Evolutionary conservation across 2,888 invertebrate genomes (phyloP).

Genomic region (Synanthedon tipuliformis): DNA sequence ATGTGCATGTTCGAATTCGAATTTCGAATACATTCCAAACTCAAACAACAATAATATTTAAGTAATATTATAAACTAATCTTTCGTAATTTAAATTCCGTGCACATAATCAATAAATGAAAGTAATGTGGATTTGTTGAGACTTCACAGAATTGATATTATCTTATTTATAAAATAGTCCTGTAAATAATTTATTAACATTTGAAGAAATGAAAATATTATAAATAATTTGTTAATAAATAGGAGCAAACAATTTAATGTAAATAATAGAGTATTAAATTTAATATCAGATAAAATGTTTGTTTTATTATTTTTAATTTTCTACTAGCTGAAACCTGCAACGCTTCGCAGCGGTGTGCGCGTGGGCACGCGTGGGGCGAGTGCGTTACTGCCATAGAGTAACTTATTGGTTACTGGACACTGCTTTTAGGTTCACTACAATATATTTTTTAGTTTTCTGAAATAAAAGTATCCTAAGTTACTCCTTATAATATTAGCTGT

Average conservation of each 20-base stretch:
- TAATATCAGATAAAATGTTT: constrained; percentile 57
- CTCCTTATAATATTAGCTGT: too few species aligned
- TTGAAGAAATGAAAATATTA: constrained; percentile 60
- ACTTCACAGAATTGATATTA: constrained; percentile 67
- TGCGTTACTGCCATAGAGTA: too few species aligned
- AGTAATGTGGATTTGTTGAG: constrained; percentile 39
- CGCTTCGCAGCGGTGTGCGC: too few species aligned
- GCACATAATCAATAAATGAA: constrained; percentile 15
- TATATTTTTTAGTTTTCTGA: too few species aligned
- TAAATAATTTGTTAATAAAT: constrained; percentile 66
- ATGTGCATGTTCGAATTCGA: constrained; percentile 15
- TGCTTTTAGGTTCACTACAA: too few species aligned
- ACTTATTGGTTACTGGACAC: too few species aligned
- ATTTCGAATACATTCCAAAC: too few species aligned
- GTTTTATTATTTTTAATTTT: background rate
- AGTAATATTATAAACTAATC: background rate
- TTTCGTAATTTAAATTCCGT: constrained; percentile 11
- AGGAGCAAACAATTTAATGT: constrained; percentile 64
- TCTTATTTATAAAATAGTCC: constrained; percentile 66
- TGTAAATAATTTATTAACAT: constrained; percentile 70
- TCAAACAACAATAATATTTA: too few species aligned
- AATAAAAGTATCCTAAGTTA: too few species aligned
- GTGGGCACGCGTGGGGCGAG: too few species aligned
- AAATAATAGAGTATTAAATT: constrained; percentile 70
- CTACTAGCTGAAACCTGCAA: background rate